phyloP scores from a whole-genome alignment of 2,888 invertebrate species.

The Latrodectus elegans region DNA sequence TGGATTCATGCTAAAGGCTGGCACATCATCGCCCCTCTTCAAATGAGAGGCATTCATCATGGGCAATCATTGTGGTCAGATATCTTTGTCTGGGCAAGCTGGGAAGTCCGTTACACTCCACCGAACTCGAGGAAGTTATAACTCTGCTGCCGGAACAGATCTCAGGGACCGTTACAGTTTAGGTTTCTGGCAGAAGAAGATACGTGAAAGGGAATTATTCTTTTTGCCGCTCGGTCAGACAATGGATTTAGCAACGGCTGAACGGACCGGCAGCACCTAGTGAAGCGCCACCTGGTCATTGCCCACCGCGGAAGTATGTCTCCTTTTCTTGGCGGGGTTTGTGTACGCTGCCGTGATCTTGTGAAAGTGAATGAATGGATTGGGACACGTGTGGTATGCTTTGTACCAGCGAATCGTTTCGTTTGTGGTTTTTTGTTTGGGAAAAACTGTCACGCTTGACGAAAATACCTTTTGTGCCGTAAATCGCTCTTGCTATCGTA shows the following conservation, averaged over 20 bases:
- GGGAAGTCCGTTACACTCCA: neutral
- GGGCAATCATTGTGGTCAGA: neutral
- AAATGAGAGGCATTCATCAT: too few relatives aligned
- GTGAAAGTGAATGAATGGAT: neutral
- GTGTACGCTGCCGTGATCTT: neutral
- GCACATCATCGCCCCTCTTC: too few relatives aligned
- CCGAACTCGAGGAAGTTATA: neutral
- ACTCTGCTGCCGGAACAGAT: constrained; percentile 2
- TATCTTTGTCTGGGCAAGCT: neutral
- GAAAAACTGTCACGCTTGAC: too few relatives aligned
- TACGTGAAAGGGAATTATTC: neutral
- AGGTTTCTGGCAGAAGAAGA: neutral
- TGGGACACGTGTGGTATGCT: neutral
- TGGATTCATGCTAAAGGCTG: too few relatives aligned
- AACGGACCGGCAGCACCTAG: constrained; percentile 29
- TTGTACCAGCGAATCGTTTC: constrained; percentile 2
- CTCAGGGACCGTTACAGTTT: neutral
- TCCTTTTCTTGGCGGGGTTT: neutral
- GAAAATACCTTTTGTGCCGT: neutral
- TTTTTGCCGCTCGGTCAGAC: neutral
- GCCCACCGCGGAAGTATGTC: constrained; percentile 15
- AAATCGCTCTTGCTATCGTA: neutral
- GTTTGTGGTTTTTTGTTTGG: neutral
- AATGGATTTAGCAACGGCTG: constrained; percentile 34
- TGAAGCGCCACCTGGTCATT: constrained; percentile 29